Evolutionary conservation across 2,888 invertebrate species (phyloP).

Genomic region (Dolomedes plantarius): DNA sequence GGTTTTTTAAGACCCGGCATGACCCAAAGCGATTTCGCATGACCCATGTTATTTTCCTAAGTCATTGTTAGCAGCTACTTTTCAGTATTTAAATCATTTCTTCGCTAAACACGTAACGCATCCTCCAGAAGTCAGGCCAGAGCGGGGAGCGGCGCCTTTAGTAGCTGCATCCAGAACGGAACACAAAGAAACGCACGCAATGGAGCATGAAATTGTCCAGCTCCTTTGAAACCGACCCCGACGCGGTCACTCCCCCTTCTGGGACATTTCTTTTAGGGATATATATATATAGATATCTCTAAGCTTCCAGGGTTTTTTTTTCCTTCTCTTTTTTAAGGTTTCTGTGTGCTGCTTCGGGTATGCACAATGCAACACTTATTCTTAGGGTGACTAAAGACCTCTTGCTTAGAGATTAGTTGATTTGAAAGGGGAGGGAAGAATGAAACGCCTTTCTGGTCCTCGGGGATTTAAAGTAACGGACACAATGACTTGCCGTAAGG

Average conservation of each 20-base stretch:
- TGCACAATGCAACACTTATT: slow-evolving; percentile 54
- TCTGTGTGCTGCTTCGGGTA: not conserved
- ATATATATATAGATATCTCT: slow-evolving; percentile 28
- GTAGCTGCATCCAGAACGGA: not conserved
- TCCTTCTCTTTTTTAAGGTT: slow-evolving; percentile 4
- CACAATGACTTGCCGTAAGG: not conserved
- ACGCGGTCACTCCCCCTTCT: slow-evolving; percentile 6
- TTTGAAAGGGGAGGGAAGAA: not conserved
- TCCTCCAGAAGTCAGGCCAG: no score
- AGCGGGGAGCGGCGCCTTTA: no score
- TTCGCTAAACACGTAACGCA: no score
- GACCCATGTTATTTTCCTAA: no score
- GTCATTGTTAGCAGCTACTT: no score
- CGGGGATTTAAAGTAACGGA: slow-evolving; percentile 12
- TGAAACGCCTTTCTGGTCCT: not conserved
- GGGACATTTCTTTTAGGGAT: not conserved
- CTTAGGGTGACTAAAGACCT: slow-evolving; percentile 43
- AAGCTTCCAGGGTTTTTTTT: not conserved
- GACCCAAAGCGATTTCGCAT: no score
- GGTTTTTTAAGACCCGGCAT: no score
- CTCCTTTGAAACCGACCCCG: slow-evolving; percentile 46
- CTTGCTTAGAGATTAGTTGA: not conserved
- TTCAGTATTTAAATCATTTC: no score
- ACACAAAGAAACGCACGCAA: slow-evolving; percentile 27
- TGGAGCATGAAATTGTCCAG: slow-evolving; percentile 57